Evolutionary conservation across 2,888 invertebrate species (phyloP).

Genomic region (Temnothorax ravouxi): DNA sequence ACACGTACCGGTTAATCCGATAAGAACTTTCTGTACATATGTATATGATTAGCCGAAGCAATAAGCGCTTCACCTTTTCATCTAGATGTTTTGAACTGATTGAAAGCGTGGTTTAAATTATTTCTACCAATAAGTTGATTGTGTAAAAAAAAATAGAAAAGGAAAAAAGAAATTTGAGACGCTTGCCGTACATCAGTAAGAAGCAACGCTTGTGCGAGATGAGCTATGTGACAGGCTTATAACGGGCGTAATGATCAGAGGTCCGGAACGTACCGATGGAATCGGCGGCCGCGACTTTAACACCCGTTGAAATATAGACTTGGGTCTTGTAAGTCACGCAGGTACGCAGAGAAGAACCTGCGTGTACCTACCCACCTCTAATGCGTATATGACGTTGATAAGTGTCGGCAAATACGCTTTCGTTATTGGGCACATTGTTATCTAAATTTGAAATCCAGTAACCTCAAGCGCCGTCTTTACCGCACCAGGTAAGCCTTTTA

Average conservation of each 20-base stretch:
- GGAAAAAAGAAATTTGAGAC: conserved; percentile 7
- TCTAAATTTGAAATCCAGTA: conserved; percentile 55
- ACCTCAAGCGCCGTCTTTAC: background rate
- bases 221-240: conserved; percentile 73
- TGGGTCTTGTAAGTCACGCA: conserved; percentile 71
- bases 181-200: conserved; percentile 2
- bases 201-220: conserved; percentile 50
- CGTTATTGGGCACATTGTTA: conserved; percentile 60
- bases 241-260: conserved; percentile 72
- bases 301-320: conserved; percentile 70
- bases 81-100: conserved; percentile 5
- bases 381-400: conserved; percentile 51
- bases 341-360: conserved; percentile 14
- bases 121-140: conserved; percentile 45
- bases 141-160: conserved; percentile 32
- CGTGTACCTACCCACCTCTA: conserved; percentile 31
- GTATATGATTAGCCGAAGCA: background rate
- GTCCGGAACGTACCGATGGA: conserved; percentile 59
- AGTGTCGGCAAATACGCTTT: conserved; percentile 62
- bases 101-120: conserved; percentile 38
- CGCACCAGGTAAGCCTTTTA: conserved; percentile 21
- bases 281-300: conserved; percentile 72
- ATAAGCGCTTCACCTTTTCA: background rate
- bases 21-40: background rate
- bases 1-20: background rate